Evolutionary conservation across 2,888 invertebrate species (phyloP), one percentile per base, ranked within the genome.

Genomic region (Spialia ferax): DNA sequence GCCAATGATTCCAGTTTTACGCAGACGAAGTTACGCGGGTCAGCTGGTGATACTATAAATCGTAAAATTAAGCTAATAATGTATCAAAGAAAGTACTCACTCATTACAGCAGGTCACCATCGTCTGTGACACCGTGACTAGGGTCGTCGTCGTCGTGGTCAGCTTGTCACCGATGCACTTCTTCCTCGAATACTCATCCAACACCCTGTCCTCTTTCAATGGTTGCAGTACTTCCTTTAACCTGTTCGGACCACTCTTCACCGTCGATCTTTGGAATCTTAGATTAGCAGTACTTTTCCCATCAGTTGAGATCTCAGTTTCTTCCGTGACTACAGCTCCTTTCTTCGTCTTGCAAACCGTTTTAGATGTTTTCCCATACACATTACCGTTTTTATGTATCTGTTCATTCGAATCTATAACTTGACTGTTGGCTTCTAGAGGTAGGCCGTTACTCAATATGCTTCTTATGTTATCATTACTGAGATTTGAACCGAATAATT

Each of bases 41-140:
- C n/a, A n/a, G n/a, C n/a, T n/a, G n/a, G n/a, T n/a, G 32, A 1
- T 32, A 32, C 1, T 2, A 42, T 13, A 42, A 2, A n/a, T 7
- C 6, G n/a, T 42, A n/a, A 45, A 45, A 18, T n/a, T n/a, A n/a
- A n/a, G n/a, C n/a, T n/a, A 18, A 15, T 15, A 8, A 32, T 1
- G 8, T 32, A 8, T 8, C 1, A 32, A 32, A 8, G 3, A 32
- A 48, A 48, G 15, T 85, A 94, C 94, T 94, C 76, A 94, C 94
- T 93, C 94, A 83, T 94, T 94, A 70, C 93, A 94, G 60, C 87
- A 87, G 55, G 93, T 91, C 48, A 86, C 83, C n/a, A 89, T 85
- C 0, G 90, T 93, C 78, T 93, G 94, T 63, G 89, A 87, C 59
- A 93, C 93, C 2, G 93, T 93, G 68, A 93, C 93, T 77, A 91